Base-by-base conservation (phyloP, 1,140 invertebrate species). In the Lucilia sericata region DNA sequence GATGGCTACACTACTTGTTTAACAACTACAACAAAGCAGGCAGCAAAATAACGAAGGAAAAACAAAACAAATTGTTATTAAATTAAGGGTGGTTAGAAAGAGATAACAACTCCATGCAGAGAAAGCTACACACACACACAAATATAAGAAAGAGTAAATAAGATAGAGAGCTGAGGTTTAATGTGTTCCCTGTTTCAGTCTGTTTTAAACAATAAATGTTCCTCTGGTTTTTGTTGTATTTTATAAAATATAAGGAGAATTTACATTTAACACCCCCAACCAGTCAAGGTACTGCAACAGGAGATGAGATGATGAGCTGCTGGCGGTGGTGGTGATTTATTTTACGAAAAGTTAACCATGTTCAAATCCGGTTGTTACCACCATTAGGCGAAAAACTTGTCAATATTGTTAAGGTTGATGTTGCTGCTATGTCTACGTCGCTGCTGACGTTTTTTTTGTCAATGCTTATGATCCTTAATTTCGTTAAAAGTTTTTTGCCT, bases 401-500 rank as follows among this genome's bases (percentile, higher is more conserved):
- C 74, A 82, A 55, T 9, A 19, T 42, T 42, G 42, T 42, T 42
- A 42, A 42, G 5, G 42, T 10, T 42, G 42, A 7, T 42, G 42
- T 1, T 30, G 42, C 42, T 42, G 47, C 70, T 47, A 17, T 17
- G 55, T 55, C 65, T 21, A 75, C 74, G 17, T 13, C 7, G 47
- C 80, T 30, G 70, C 25, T 34, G 60, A 14, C 74, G 12, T 1
- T 8, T 60, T 25, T 8, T 60, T 25, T 60, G n/a, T 42, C 34
- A 84, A 85, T 84, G 83, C 89, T 89, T 89, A 91, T 91, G 89
- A 91, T 91, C 89, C 89, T 91, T 91, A 91, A 91, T 91, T 91
- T 91, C 87, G 89, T 91, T 91, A 91, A 91, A 89, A 88, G 90
- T 90, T 90, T 90, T 76, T 42, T 90, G 89, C 85, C 85, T 88